These are phyloP conservation scores for Epiperipatus broadwayi DNA, from an alignment of 2,888 invertebrate species.

Conservation along the genomic window DNA sequence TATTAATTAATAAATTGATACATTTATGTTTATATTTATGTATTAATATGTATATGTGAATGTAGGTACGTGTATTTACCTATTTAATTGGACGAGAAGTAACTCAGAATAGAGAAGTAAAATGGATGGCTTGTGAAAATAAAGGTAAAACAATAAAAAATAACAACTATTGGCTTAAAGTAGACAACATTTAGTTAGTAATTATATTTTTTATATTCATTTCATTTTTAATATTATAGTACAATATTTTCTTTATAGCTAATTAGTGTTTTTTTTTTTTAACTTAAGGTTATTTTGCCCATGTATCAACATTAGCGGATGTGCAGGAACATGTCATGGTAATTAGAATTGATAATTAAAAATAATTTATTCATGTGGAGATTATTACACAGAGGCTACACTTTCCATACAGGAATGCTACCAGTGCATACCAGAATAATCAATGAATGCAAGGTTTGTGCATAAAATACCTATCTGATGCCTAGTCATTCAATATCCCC, in stretches of 20 bases:
- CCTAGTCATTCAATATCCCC: no score
- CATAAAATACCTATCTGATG: no score
- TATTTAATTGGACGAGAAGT: constrained; percentile 92
- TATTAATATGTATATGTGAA: constrained; percentile 36
- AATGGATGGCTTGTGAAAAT: constrained; percentile 97
- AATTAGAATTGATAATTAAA: no score
- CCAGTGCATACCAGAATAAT: no score
- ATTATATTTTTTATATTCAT: no score
- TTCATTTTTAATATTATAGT: neutral
- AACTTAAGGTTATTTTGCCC: constrained; percentile 68
- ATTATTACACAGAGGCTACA: no score
- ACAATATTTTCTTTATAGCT: no score
- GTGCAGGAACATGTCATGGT: constrained; percentile 78
- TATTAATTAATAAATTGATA: neutral
- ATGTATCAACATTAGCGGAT: constrained; percentile 86
- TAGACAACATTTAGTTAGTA: no score
- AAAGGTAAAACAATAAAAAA: constrained; percentile 52
- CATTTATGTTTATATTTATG: constrained; percentile 1
- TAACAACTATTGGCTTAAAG: neutral
- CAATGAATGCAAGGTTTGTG: no score
- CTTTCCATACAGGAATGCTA: no score
- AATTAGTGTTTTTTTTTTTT: neutral
- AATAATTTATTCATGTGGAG: no score
- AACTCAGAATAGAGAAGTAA: constrained; percentile 74
- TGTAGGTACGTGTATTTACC: constrained; percentile 86